These are phyloP conservation scores for Crepidodera aurea DNA, from an alignment of 2,888 invertebrate genomes.

Conservation along the genomic window DNA sequence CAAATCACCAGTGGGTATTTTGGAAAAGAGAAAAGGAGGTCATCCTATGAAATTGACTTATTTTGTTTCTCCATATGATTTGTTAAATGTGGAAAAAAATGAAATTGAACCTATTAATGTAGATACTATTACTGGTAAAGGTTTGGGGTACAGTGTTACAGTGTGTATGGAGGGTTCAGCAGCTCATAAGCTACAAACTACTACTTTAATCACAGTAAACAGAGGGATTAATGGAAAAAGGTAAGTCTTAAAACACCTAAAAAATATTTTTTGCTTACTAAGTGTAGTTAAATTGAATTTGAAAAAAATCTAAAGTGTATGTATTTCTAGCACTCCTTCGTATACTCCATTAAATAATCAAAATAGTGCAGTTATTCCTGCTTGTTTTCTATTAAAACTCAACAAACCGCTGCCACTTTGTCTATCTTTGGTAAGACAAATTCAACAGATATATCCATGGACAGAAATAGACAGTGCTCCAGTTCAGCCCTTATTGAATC, in stretches of 20 bases:
- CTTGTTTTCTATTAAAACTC: conserved; percentile 83
- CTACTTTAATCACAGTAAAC: conserved; percentile 74
- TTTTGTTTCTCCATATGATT: conserved; percentile 92
- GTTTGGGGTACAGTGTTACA: conserved; percentile 86
- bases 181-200: conserved; percentile 82
- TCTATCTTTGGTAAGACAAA: conserved; percentile 72
- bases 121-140: conserved; percentile 74
- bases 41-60: conserved; percentile 94
- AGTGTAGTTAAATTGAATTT: too few species aligned
- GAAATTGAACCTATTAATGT: conserved; percentile 77
- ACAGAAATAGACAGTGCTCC: conserved; percentile 63
- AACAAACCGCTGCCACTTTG: conserved; percentile 89
- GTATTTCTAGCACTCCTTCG: conserved; percentile 71
- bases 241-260: conserved; percentile 59
- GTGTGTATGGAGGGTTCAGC: conserved; percentile 90
- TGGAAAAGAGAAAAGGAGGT: conserved; percentile 84
- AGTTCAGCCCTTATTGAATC: conserved; percentile 71
- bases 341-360: conserved; percentile 81
- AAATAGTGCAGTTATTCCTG: conserved; percentile 90
- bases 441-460: conserved; percentile 70
- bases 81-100: conserved; percentile 79
- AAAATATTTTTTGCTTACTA: too few species aligned
- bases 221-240: conserved; percentile 78
- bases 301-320: not conserved
- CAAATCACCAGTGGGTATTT: conserved; percentile 88